These are phyloP conservation scores for Pecten maximus DNA, from an alignment of 2,888 invertebrate genomes.

Conservation along the genomic window DNA sequence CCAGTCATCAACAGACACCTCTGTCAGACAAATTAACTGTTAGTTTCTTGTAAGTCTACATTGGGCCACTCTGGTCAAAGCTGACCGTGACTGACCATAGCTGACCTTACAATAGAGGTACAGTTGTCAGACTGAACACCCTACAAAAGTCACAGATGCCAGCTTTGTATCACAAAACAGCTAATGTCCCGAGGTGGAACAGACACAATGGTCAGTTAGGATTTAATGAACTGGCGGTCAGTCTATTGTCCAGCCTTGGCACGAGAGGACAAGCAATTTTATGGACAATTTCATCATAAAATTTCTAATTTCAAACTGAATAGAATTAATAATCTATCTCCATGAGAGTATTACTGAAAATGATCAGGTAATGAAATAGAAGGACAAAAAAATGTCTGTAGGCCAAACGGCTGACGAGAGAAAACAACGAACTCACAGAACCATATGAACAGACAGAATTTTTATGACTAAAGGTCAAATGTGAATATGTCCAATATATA, in stretches of 20 bases:
- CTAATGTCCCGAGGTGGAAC: not conserved
- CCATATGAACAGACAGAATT: not conserved
- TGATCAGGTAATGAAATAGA: not conserved
- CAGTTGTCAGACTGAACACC: not conserved
- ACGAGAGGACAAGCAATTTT: constrained; percentile 13
- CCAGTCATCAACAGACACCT: not conserved
- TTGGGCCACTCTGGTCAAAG: not conserved
- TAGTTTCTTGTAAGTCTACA: not conserved
- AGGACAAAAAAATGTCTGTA: not conserved
- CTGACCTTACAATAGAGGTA: constrained; percentile 10
- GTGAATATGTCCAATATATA: not conserved
- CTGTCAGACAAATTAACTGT: constrained; percentile 9
- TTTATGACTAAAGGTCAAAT: not conserved
- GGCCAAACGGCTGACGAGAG: not conserved
- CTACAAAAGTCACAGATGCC: constrained; percentile 22
- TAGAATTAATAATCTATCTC: constrained; percentile 28
- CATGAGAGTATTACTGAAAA: not conserved
- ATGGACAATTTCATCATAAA: constrained; percentile 35
- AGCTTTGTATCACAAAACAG: not conserved
- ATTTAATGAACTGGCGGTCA: not conserved
- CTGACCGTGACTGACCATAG: not conserved
- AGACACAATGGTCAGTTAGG: not conserved
- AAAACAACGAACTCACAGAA: not conserved
- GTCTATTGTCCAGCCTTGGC: constrained; percentile 16
- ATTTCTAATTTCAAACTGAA: constrained; percentile 25